A percentile compares a stretch with the other conserved stretches of the same genome.
Evolutionary conservation across 1,140 invertebrate genomes (phyloP).

Genomic region (Solen grandis): DNA sequence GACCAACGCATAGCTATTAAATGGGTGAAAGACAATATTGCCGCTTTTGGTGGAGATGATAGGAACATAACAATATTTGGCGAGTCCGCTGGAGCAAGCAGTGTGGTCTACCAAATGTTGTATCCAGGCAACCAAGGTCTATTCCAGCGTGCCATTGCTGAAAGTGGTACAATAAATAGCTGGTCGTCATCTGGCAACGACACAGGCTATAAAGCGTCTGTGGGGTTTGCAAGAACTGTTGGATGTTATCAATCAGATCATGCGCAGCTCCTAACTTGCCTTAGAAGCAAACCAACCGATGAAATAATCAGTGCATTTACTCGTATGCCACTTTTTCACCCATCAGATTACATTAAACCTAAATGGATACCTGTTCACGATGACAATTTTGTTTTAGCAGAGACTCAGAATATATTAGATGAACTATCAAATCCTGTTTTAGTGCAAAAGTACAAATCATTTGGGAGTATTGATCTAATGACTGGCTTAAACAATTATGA

Average conservation of each 20-base stretch:
- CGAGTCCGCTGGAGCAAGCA: conserved; percentile 52
- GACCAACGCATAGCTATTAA: conserved; percentile 86
- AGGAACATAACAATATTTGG: conserved; percentile 58
- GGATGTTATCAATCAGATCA: not conserved
- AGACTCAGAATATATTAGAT: not conserved
- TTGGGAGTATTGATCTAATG: not conserved
- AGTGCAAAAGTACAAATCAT: not conserved
- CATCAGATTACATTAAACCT: not conserved
- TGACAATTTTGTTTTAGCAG: not conserved
- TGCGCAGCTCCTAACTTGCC: not conserved
- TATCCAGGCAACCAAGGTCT: conserved; percentile 27
- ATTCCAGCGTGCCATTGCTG: conserved; percentile 6
- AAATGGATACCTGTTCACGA: conserved; percentile 11
- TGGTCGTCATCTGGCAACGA: not conserved
- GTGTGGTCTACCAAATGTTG: conserved; percentile 46
- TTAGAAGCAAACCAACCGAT: not conserved
- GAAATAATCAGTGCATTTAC: not conserved
- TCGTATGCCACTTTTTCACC: not conserved
- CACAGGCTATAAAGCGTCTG: not conserved
- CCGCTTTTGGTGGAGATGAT: conserved; percentile 52
- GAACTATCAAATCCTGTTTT: not conserved
- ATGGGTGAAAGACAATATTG: conserved; percentile 40
- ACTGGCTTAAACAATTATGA: conserved; percentile 20
- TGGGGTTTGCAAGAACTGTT: not conserved
- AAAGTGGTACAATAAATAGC: conserved; percentile 11